These are phyloP conservation scores for Teleiodes luculella DNA, from an alignment of 2,888 invertebrate genomes.

Conservation along the genomic window DNA sequence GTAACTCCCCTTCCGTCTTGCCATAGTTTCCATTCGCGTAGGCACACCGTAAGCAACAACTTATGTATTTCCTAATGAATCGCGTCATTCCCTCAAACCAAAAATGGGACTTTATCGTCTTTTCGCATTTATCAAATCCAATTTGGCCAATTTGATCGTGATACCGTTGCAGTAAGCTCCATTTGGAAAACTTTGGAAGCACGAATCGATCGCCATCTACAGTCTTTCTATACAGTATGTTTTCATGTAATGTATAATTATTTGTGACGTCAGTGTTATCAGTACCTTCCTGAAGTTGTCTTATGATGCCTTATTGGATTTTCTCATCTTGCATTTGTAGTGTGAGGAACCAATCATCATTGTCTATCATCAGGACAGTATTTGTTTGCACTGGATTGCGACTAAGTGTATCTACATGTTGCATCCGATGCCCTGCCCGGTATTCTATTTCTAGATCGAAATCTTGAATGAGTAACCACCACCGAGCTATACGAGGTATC, in stretches of 20 bases:
- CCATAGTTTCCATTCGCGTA: no score
- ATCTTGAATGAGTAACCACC: slow-evolving; percentile 12
- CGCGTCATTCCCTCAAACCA: slow-evolving; percentile 48
- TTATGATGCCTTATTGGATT: neutral
- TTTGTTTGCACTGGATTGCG: slow-evolving; percentile 12
- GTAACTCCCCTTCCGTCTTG: no score
- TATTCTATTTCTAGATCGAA: slow-evolving; percentile 10
- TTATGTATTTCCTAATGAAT: slow-evolving; percentile 43
- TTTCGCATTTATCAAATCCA: slow-evolving; percentile 36
- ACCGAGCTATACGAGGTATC: slow-evolving; percentile 10
- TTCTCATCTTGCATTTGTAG: slow-evolving; percentile 19
- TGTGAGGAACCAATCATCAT: slow-evolving; percentile 22
- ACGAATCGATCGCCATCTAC: slow-evolving; percentile 14
- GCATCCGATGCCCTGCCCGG: slow-evolving; percentile 3
- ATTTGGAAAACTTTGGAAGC: slow-evolving; percentile 14
- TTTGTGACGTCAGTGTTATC: neutral
- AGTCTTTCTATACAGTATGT: slow-evolving; percentile 12
- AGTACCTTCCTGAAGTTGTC: neutral
- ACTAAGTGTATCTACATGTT: slow-evolving; percentile 4
- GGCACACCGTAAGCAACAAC: slow-evolving; percentile 12
- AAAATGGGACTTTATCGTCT: slow-evolving; percentile 35
- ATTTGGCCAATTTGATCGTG: slow-evolving; percentile 47
- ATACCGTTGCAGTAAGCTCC: slow-evolving; percentile 12
- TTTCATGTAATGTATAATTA: neutral
- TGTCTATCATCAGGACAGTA: neutral